Evolutionary conservation across 2,797 vertebrate species (phyloP), one percentile per base, ranked within the genome.

Genomic region (Macroramphosus scolopax): DNA sequence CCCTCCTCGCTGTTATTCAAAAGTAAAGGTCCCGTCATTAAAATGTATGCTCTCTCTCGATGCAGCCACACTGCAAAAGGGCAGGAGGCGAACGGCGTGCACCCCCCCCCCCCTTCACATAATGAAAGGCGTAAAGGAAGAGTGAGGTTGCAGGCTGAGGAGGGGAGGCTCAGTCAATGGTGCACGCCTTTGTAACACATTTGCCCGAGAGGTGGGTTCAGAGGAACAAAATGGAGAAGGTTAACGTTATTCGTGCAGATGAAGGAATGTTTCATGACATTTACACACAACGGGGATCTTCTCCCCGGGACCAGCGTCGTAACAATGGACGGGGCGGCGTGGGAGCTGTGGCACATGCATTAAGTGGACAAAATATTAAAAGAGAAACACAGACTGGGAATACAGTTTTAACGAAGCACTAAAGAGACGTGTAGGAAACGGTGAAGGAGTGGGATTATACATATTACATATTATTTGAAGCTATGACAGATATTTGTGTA

Each of bases 11-110:
- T 50, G 78, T 84, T 77, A 86, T 79, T 77, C 78, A 74, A 80
- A 92, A 92, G 89, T 84, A 92, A 93, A 91, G 90, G 94, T 94
- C 93, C 92, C 82, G 90, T 97, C 95, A 98, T 96, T 95, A 95
- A 96, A 96, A 95, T 94, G 92, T 92, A 93, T 90, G 90, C 91
- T 92, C 91, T 92, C 92, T 89, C 92, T 89, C 90, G 78, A 88
- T 87, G 89, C 88, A 15, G 57, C 83, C 75, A 80, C 62, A 54
- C 86, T 6, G 18, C 85, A 87, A 94, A 94, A 92, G 92, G 92
- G 91, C 92, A 95, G 87, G 80, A 78, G 76, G 70, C 70, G 82
- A 52, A 34, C 90, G 35, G 31, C 53, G 65, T 78, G 63, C 67
- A 84, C 88, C 93, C 90, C 84, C 87, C 77, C 87, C 91, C 84